A percentile compares a stretch with the other conserved stretches of the same genome.
These are phyloP conservation scores for Andrena bicolor DNA, from an alignment of 2,888 invertebrate species.

Conservation along the genomic window DNA sequence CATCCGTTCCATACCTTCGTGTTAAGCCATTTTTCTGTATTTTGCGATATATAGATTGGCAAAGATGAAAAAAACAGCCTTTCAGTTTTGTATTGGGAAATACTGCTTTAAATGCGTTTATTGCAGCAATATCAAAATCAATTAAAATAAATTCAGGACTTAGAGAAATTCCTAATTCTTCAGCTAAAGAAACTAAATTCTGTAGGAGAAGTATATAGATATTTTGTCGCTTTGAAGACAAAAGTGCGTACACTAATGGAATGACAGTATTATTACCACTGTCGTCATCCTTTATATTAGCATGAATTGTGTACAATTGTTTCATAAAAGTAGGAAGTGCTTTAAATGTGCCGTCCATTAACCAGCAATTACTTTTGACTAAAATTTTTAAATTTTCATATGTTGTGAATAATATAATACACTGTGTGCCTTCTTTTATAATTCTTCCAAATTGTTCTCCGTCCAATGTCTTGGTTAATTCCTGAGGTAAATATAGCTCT, in stretches of 20 bases:
- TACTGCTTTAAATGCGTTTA: constrained; percentile 1
- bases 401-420: constrained; percentile 1
- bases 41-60: background rate
- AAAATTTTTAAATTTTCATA: constrained; percentile 4
- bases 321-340: background rate
- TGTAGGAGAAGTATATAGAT: background rate
- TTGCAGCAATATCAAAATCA: constrained; percentile 1
- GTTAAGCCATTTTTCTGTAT: too few species aligned
- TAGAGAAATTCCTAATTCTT: background rate
- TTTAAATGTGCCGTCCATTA: background rate
- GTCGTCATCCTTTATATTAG: background rate
- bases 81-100: constrained; percentile 1
- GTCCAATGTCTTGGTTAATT: constrained; percentile 2
- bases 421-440: background rate
- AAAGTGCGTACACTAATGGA: constrained; percentile 1
- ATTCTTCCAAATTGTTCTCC: background rate
- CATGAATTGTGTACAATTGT: background rate
- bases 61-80: constrained; percentile 2
- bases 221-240: constrained; percentile 4
- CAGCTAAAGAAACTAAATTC: constrained; percentile 2
- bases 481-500: background rate
- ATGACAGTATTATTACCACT: constrained; percentile 2
- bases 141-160: background rate
- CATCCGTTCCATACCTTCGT: too few species aligned
- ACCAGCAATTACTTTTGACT: background rate